phyloP scores from a whole-genome alignment of 2,113 vertebrate species.

The Etheostoma spectabile region DNA sequence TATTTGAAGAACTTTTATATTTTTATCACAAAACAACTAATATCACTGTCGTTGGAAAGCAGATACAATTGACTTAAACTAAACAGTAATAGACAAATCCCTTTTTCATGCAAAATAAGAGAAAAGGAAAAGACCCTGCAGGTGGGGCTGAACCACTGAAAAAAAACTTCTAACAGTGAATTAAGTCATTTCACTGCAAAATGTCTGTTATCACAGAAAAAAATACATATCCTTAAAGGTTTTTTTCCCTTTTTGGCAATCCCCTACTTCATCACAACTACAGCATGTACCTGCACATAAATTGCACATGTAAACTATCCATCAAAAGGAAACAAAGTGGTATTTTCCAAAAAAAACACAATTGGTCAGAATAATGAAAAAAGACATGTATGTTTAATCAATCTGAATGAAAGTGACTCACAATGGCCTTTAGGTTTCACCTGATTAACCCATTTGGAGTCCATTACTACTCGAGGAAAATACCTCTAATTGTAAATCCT shows the following conservation, averaged over 20 bases:
- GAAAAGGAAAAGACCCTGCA: neutral
- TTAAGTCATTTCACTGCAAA: neutral
- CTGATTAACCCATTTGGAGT: slow-evolving; percentile 28
- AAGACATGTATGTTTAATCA: neutral
- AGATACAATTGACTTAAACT: neutral
- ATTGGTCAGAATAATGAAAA: neutral
- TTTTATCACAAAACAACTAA: neutral
- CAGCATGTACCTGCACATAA: neutral
- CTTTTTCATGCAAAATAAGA: neutral
- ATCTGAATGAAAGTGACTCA: slow-evolving; percentile 17
- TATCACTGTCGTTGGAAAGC: neutral
- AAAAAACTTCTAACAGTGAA: neutral
- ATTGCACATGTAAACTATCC: neutral
- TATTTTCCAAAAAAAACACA: neutral
- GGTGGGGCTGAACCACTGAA: neutral
- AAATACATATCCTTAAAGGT: no score
- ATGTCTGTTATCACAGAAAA: no score
- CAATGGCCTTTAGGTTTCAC: slow-evolving; percentile 4
- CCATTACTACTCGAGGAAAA: slow-evolving; percentile 23
- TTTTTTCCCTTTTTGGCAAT: neutral
- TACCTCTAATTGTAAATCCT: slow-evolving; percentile 15
- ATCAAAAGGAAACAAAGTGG: neutral
- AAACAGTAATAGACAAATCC: neutral
- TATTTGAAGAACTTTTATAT: neutral
- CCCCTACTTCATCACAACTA: neutral